A percentile compares a stretch with the other conserved stretches of the same genome.
These are phyloP conservation scores for Cossypha dichroa DNA, from an alignment of 2,797 vertebrate genomes.

Conservation along the genomic window DNA sequence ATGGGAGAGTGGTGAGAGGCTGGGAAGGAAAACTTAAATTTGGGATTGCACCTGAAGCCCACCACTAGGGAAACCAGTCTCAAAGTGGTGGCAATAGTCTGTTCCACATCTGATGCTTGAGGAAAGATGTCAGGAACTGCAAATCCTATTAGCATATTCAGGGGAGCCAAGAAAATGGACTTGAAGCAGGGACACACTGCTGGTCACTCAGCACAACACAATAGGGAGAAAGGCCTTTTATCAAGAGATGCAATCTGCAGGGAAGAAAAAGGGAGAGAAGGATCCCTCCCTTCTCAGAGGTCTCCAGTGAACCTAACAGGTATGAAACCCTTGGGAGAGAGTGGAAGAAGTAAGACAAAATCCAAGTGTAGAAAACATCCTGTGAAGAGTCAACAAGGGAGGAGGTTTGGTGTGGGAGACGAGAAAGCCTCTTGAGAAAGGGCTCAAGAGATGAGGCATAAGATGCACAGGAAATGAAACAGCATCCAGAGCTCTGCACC, in stretches of 20 bases:
- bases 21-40: background rate
- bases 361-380: background rate
- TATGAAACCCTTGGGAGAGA: background rate
- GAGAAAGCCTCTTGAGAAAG: slow-evolving; percentile 9
- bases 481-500: background rate
- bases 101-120: background rate
- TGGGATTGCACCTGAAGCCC: background rate
- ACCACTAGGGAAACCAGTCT: background rate
- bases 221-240: background rate
- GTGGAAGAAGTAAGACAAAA: background rate
- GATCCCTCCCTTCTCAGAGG: background rate
- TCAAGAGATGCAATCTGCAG: background rate
- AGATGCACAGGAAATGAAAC: background rate
- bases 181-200: background rate
- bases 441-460: fast-evolving
- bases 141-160: background rate
- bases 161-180: background rate
- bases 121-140: background rate
- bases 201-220: background rate
- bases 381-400: background rate
- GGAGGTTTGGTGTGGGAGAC: background rate
- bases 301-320: background rate
- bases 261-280: background rate
- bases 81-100: background rate
- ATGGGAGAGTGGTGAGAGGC: background rate